Conservation (phyloP, 2,888 invertebrate genomes). For the Agelastica alni region DNA sequence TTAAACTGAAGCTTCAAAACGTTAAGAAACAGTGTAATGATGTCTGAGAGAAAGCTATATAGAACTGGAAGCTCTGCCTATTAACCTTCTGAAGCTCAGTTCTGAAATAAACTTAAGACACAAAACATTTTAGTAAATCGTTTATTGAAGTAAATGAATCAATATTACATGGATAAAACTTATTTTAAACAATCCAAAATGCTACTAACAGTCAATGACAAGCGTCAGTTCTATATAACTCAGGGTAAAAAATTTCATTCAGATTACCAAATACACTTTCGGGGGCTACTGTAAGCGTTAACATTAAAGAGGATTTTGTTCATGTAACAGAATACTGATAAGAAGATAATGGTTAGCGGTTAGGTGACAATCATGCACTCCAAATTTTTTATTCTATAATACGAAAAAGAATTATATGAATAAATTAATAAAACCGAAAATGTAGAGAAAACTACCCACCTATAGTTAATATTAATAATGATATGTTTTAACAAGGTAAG, state of each 20-base stretch:
- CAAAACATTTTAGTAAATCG: slow-evolving; percentile 38
- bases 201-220: slow-evolving; percentile 19
- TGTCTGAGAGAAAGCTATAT: slow-evolving; percentile 52
- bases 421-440: background rate
- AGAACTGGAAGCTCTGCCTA: slow-evolving; percentile 52
- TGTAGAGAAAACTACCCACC: background rate
- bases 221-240: slow-evolving; percentile 53
- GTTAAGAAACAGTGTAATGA: slow-evolving; percentile 45
- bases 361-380: too few relatives aligned
- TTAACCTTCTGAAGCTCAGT: slow-evolving; percentile 57
- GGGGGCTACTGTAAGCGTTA: too few relatives aligned
- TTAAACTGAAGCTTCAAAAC: slow-evolving; percentile 56
- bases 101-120: slow-evolving; percentile 48
- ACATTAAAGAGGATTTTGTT: too few relatives aligned
- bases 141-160: slow-evolving; percentile 40
- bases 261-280: too few relatives aligned
- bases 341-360: too few relatives aligned
- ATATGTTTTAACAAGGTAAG: background rate
- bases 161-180: slow-evolving; percentile 37
- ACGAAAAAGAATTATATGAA: too few relatives aligned
- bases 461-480: background rate
- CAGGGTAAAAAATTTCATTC: too few relatives aligned
- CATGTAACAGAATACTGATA: too few relatives aligned
- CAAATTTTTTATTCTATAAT: too few relatives aligned
- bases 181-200: slow-evolving; percentile 38